These are phyloP conservation scores for Dolichotis patagonum DNA, from an alignment of 2,113 vertebrate genomes.

Conservation along the genomic window DNA sequence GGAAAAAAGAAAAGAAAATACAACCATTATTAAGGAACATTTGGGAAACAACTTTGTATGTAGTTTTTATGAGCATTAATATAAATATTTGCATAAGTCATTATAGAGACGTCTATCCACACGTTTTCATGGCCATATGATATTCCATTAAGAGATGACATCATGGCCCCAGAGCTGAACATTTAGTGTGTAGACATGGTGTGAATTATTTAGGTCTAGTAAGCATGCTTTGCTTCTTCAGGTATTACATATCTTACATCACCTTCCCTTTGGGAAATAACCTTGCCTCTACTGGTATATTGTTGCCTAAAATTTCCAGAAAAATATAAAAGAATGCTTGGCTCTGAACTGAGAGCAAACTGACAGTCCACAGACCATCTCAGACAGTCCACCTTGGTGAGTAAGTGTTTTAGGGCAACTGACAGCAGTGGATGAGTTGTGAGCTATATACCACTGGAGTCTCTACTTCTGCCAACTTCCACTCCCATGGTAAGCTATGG, in stretches of 20 bases:
- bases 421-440: background rate
- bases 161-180: background rate
- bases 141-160: background rate
- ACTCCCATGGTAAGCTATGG: background rate
- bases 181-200: background rate
- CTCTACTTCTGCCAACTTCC: background rate
- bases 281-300: background rate
- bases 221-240: background rate
- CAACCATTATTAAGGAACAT: slow-evolving; percentile 23
- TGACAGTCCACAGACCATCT: background rate
- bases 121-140: background rate
- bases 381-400: background rate
- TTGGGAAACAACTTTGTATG: background rate
- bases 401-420: background rate
- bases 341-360: background rate
- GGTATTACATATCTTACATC: background rate
- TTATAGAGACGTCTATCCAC: background rate
- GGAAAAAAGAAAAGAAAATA: background rate
- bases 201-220: background rate
- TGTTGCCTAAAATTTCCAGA: background rate
- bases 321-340: background rate
- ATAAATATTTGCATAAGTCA: background rate
- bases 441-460: background rate
- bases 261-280: background rate
- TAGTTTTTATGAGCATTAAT: background rate